Base-by-base conservation (phyloP, 2,113 vertebrate species). In the Alces alces region DNA sequence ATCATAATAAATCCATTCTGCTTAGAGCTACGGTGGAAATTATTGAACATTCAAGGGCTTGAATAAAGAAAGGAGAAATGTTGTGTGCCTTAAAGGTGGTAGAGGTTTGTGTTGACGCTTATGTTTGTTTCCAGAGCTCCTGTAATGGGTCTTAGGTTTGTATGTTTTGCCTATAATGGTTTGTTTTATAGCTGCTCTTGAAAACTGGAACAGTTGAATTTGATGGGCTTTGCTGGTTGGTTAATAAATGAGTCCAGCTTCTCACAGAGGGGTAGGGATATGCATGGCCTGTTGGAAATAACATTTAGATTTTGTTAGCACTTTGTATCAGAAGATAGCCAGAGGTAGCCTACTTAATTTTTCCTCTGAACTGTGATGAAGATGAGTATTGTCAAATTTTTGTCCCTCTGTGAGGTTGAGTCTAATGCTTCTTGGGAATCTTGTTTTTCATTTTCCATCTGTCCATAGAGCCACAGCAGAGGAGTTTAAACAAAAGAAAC, bases 1-100 rank as follows among this genome's bases (percentile, higher is more conserved):
- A 96, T 96, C 21, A 70, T 98, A 87, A 86, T 99, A 98, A 98
- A 98, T 97, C 76, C 61, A 87, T 89, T 98, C 90, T 96, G 60
- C 80, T 96, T 97, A 95, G 89, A 98, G 58, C 33, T 92, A 55
- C 10, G 13, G 16, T 96, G 64, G 52, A 61, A 96, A 98, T 97
- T 97, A 97, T 27, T 88, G 84, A 94, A 91, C 64, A 28, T 96
- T 89, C 39, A 70, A 30, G 15, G 60, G 76, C 2, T 19, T 19
- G 84, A 92, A 98, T 98, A 98, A 85, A 36, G 15, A 79, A 60
- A 98, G 76, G 84, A 97, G 79, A 78, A 92, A 97, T 93, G 88
- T 23, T 30, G 11, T 73, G 47, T 82, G 58, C 60, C 58, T 93
- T 54, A 36, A 89, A 94, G 90, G 80, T 76, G 95, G 83, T 66